Evolutionary conservation across 2,113 vertebrate species (phyloP).

Genomic region (Casuarius casuarius): DNA sequence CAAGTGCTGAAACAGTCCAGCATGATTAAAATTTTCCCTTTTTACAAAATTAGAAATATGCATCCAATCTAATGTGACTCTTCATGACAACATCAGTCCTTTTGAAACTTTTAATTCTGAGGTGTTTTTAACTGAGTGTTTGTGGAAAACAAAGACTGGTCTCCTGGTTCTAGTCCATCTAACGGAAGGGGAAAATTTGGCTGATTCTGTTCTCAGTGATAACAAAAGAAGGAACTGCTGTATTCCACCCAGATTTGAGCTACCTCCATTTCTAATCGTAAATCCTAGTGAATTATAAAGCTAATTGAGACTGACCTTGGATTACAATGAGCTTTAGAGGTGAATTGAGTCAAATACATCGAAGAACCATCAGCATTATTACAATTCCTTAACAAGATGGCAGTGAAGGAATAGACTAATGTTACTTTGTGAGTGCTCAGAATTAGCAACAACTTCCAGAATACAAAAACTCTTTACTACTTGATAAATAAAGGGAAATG

Average conservation of each 20-base stretch:
- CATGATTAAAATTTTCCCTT: rapidly evolving
- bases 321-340: not conserved
- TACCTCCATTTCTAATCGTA: not conserved
- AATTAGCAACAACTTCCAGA: not conserved
- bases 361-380: not conserved
- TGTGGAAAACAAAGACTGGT: not conserved
- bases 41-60: not conserved
- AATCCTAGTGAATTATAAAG: not conserved
- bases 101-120: not conserved
- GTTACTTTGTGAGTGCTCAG: not conserved
- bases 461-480: not conserved
- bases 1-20: not conserved
- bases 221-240: no score
- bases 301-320: not conserved
- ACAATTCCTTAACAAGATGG: not conserved
- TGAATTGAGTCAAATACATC: no score
- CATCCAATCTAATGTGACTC: not conserved
- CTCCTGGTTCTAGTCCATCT: not conserved
- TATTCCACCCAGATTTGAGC: not conserved
- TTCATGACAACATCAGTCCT: not conserved
- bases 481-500: not conserved
- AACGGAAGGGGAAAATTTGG: not conserved
- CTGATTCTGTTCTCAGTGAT: not conserved
- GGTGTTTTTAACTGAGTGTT: not conserved
- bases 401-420: not conserved